A percentile compares a stretch with the other conserved stretches of the same genome.
These are phyloP conservation scores for Heliconius nattereri DNA, from an alignment of 1,140 invertebrate genomes.

Conservation along the genomic window DNA sequence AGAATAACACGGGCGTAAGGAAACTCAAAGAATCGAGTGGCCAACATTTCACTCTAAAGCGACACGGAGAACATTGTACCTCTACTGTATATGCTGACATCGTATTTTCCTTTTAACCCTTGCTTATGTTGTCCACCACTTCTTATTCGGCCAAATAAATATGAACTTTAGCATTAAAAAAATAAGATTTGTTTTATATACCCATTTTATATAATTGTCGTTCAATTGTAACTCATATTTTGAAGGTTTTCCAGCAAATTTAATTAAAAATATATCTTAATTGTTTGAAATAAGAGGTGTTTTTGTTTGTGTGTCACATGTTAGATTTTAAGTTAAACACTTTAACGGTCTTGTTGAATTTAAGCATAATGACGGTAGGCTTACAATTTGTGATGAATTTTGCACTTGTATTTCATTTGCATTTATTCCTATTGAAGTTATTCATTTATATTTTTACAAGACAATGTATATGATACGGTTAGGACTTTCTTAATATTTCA, in stretches of 20 bases:
- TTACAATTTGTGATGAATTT: constrained; percentile 38
- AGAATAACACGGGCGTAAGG: constrained; percentile 38
- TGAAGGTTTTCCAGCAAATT: constrained; percentile 31
- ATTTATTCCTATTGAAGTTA: not conserved
- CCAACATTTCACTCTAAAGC: constrained; percentile 46
- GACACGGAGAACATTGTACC: constrained; percentile 54
- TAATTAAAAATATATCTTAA: constrained; percentile 43
- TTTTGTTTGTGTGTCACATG: constrained; percentile 49
- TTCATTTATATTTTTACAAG: not conserved
- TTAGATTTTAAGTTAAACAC: constrained; percentile 55
- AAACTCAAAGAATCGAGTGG: constrained; percentile 46
- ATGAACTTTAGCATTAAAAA: constrained; percentile 38
- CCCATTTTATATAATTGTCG: constrained; percentile 8
- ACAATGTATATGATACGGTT: not conserved
- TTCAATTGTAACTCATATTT: constrained; percentile 57
- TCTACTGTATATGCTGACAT: constrained; percentile 56
- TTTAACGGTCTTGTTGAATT: constrained; percentile 54
- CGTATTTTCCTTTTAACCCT: constrained; percentile 62
- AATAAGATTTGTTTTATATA: constrained; percentile 39
- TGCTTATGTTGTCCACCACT: constrained; percentile 51
- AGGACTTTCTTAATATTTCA: no score
- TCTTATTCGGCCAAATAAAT: constrained; percentile 37
- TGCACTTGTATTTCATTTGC: not conserved
- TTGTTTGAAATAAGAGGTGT: constrained; percentile 32
- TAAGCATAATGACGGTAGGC: constrained; percentile 53